Evolutionary conservation across 2,113 vertebrate species (phyloP), one percentile per base, ranked within the genome.

Genomic region (Ceyx margarethae): DNA sequence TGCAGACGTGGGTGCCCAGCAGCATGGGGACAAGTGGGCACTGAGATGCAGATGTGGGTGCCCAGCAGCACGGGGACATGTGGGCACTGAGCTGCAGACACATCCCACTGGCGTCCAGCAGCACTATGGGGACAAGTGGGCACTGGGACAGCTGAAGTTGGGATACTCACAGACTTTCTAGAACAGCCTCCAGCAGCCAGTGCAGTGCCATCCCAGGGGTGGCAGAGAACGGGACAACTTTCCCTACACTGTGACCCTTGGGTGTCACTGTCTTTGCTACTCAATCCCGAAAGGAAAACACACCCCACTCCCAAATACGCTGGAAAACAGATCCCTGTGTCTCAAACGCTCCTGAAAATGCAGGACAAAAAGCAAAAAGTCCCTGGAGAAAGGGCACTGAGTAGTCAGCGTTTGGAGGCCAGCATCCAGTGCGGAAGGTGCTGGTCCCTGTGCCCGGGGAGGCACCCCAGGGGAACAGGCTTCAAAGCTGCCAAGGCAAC

Each of bases 391-490:
- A 9, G 18, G 17, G 16, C 22, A 64, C 61, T 5, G 80, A 85
- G 82, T 83, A 66, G 31, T 8, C 21, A 48, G 53, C 1, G 1
- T 42, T 61, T 72, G 43, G 72, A 91, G 72, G 33, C 5, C 31
- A 42, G 25, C 26, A 51, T 17, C 11, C 3, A 21, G 15, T 1
- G 15, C 7, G 80, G 17, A n/a, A 14, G 42, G 60, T n/a, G 56
- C 69, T 0, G 1, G 31, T 10, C 35, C 12, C 61, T 43, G n/a
- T 25, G 56, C 13, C 22, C 31, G 4, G 1, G 28, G 28, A 66
- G 43, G 22, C 75, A 67, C 33, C 25, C 60, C 23, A 4, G 0
- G 3, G 43, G n/a, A 76, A 29, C 37, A 37, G 35, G 35, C 35
- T 37, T 10, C 35, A 37, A n/a, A 62, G 28, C 5, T 43, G 15